These are phyloP conservation scores for Pampus argenteus DNA, from an alignment of 2,797 vertebrate genomes.

Conservation along the genomic window DNA sequence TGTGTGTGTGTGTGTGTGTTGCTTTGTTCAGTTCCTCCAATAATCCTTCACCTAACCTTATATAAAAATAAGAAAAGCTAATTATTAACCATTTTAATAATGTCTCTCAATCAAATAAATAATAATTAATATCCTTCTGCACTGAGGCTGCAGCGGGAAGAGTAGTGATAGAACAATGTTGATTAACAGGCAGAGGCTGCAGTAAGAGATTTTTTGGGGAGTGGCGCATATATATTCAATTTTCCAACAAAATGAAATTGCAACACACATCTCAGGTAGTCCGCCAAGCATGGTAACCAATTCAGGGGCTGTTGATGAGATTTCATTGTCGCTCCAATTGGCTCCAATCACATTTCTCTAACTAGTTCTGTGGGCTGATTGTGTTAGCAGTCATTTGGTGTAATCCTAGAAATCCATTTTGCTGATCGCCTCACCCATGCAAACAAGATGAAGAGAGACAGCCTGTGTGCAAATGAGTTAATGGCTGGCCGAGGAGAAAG, in stretches of 20 bases:
- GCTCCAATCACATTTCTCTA: constrained; percentile 63
- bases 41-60: constrained; percentile 26
- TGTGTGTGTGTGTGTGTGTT: constrained; percentile 42
- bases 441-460: constrained; percentile 52
- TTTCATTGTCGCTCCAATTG: constrained; percentile 61
- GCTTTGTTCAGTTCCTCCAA: constrained; percentile 48
- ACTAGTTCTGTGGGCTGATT: constrained; percentile 60
- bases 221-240: constrained; percentile 40
- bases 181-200: constrained; percentile 48
- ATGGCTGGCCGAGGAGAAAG: constrained; percentile 12
- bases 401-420: constrained; percentile 66
- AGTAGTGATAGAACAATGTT: constrained; percentile 29
- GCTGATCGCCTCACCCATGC: constrained; percentile 46
- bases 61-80: constrained; percentile 28
- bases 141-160: constrained; percentile 22
- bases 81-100: constrained; percentile 44
- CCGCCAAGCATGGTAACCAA: constrained; percentile 55
- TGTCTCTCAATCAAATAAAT: constrained; percentile 43
- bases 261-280: constrained; percentile 54
- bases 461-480: constrained; percentile 24
- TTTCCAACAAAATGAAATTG: constrained; percentile 64
- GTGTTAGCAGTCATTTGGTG: constrained; percentile 66
- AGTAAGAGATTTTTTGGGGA: constrained; percentile 6
- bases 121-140: constrained; percentile 24
- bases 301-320: constrained; percentile 67